These are phyloP conservation scores for Drosophila multiciliata DNA, from an alignment of 2,888 invertebrate species.

Conservation along the genomic window DNA sequence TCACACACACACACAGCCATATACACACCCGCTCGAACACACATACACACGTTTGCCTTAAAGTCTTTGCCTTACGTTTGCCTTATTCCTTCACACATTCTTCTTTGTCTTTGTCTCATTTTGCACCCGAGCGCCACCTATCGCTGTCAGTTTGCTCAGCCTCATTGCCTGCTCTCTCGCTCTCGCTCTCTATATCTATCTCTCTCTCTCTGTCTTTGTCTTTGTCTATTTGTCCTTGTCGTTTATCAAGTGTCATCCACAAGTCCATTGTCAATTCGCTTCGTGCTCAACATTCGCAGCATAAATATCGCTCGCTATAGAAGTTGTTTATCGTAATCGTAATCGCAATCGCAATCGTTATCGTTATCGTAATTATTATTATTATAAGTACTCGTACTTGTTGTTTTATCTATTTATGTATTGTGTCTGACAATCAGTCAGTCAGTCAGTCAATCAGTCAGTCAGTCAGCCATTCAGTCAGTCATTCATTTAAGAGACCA, in stretches of 20 bases:
- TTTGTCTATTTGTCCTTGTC: slow-evolving; percentile 20
- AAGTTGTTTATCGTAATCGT: slow-evolving; percentile 50
- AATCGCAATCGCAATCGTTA: slow-evolving; percentile 49
- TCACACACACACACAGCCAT: slow-evolving; percentile 17
- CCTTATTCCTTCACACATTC: slow-evolving; percentile 24
- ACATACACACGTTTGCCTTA: slow-evolving; percentile 22
- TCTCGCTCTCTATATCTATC: slow-evolving; percentile 21
- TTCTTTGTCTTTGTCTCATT: slow-evolving; percentile 13
- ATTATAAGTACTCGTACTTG: slow-evolving; percentile 54
- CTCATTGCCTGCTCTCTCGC: slow-evolving; percentile 54
- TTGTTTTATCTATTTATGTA: slow-evolving; percentile 52
- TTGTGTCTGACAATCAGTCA: slow-evolving; percentile 48
- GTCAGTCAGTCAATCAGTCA: slow-evolving; percentile 32
- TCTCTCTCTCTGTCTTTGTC: slow-evolving; percentile 20
- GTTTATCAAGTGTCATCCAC: slow-evolving; percentile 39
- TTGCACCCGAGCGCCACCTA: slow-evolving; percentile 62
- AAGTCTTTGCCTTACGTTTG: slow-evolving; percentile 40
- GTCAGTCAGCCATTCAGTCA: slow-evolving; percentile 56
- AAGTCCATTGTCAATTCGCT: slow-evolving; percentile 36
- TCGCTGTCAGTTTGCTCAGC: slow-evolving; percentile 43
- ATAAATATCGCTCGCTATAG: slow-evolving; percentile 52
- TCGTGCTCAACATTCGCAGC: slow-evolving; percentile 55
- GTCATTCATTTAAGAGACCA: slow-evolving; percentile 68
- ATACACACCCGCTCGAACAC: slow-evolving; percentile 12
- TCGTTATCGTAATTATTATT: slow-evolving; percentile 49